Conservation (phyloP, 2,113 vertebrate species). For the Hippolais icterina region DNA sequence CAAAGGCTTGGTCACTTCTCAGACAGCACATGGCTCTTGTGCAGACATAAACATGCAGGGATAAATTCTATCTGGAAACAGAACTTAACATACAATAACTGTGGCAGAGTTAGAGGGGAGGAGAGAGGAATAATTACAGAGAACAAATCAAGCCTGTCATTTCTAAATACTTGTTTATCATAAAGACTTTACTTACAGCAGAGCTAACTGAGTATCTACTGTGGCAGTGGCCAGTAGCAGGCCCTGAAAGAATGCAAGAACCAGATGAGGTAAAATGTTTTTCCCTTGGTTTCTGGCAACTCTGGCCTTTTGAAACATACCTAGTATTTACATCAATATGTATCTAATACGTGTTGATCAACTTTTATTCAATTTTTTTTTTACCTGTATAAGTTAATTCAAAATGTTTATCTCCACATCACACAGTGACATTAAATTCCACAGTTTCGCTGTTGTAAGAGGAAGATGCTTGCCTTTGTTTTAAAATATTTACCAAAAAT, state of each 20-base stretch:
- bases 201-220: accelerated
- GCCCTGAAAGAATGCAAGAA: not conserved
- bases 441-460: not conserved
- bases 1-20: not conserved
- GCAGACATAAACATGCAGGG: not conserved
- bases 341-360: not conserved
- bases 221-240: not conserved
- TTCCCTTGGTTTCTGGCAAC: not conserved
- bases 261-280: not conserved
- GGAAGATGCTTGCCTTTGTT: not conserved
- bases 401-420: not conserved
- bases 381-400: not conserved
- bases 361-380: not conserved
- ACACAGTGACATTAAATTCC: not conserved
- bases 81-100: not conserved
- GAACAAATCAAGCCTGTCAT: not conserved
- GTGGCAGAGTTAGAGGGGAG: not conserved
- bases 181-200: not conserved
- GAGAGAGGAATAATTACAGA: not conserved
- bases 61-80: not conserved
- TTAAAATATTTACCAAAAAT: not conserved
- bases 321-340: not conserved
- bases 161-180: not conserved
- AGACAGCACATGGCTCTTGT: not conserved
- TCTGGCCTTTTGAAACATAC: not conserved